These are phyloP conservation scores for Gulo gulo DNA, from an alignment of 2,113 vertebrate species.

Conservation along the genomic window DNA sequence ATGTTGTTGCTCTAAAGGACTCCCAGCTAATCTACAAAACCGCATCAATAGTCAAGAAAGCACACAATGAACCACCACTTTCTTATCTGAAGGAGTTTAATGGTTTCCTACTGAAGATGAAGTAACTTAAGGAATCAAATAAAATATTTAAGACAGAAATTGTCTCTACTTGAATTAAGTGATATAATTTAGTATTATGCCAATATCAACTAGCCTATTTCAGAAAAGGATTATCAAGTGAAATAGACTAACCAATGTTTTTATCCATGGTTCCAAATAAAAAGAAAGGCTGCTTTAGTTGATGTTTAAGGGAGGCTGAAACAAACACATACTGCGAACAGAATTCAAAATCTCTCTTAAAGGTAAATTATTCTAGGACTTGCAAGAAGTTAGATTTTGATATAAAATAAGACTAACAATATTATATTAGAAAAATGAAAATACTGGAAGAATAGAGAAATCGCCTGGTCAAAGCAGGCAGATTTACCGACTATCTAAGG, in stretches of 20 bases:
- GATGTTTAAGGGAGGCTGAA: not conserved
- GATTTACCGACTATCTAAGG: not conserved
- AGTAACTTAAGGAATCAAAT: not conserved
- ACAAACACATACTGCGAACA: not conserved
- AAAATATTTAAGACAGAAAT: not conserved
- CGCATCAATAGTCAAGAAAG: not conserved
- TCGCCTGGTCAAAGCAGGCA: not conserved
- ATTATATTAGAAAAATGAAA: not conserved
- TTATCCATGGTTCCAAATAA: not conserved
- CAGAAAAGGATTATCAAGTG: slow-evolving; percentile 7
- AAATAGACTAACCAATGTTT: not conserved
- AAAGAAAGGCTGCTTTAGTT: not conserved
- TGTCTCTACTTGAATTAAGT: not conserved
- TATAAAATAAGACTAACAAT: not conserved
- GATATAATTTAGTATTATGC: not conserved
- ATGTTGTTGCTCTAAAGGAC: not conserved
- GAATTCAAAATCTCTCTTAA: slow-evolving; percentile 28
- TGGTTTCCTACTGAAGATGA: not conserved
- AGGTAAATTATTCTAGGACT: not conserved
- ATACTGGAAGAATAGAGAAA: not conserved
- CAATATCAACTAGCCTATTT: not conserved
- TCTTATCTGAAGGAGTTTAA: not conserved
- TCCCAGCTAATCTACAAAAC: not conserved
- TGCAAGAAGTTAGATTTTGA: not conserved
- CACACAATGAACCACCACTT: not conserved